Evolutionary conservation across 2,797 vertebrate species (phyloP).

Genomic region (Pangasius krempfi): DNA sequence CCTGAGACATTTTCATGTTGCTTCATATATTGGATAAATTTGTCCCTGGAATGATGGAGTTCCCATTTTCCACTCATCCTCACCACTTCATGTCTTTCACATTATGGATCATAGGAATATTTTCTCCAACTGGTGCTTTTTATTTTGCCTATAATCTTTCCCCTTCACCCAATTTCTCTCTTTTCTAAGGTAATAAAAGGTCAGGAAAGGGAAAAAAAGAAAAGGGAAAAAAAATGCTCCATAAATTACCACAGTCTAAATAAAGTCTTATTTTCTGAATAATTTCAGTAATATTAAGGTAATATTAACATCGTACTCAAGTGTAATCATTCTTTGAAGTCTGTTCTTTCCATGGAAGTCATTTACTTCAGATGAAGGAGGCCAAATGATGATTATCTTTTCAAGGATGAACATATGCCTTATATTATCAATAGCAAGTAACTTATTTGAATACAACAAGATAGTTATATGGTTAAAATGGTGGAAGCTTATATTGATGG

Average conservation of each 20-base stretch:
- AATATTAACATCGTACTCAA: neutral
- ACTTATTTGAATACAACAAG: too few species aligned
- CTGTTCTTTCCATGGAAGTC: neutral
- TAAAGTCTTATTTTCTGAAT: neutral
- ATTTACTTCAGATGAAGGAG: neutral
- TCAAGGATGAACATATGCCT: neutral
- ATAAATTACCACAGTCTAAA: neutral
- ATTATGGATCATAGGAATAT: neutral
- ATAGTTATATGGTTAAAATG: neutral
- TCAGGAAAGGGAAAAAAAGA: neutral
- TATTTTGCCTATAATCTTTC: neutral
- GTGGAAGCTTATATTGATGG: neutral
- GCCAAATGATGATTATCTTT: neutral
- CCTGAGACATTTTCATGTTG: neutral
- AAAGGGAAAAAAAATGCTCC: neutral
- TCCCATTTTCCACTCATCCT: neutral
- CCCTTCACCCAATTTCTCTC: neutral
- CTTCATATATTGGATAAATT: neutral
- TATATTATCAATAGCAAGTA: neutral
- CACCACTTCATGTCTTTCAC: neutral
- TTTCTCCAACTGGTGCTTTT: neutral
- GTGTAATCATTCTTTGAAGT: neutral
- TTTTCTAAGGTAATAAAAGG: neutral
- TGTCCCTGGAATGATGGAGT: neutral
- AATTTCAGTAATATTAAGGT: neutral